A percentile compares a stretch with the other conserved stretches of the same genome.
Evolutionary conservation across 2,888 invertebrate genomes (phyloP).

Genomic region (Neoaliturus tenellus): DNA sequence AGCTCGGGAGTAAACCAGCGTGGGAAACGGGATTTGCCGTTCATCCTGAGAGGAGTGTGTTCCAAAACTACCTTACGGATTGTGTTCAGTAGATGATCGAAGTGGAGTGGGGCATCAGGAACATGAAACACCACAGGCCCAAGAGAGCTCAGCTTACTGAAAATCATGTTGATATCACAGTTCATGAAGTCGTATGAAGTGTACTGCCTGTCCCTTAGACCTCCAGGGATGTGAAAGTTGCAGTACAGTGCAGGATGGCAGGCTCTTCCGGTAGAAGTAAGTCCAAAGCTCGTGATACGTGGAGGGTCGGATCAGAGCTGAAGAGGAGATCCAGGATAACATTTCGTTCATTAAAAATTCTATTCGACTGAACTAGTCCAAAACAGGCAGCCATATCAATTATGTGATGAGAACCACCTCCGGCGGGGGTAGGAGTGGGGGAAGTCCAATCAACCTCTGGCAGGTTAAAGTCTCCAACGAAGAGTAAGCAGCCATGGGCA

Average conservation of each 20-base stretch:
- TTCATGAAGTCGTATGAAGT: constrained; percentile 6
- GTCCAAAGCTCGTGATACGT: not conserved
- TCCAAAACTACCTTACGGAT: not conserved
- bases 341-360: not conserved
- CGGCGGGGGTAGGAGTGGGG: not conserved
- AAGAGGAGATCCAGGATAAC: constrained; percentile 14
- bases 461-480: constrained; percentile 19
- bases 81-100: not conserved
- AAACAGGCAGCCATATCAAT: constrained; percentile 7
- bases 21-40: constrained; percentile 3
- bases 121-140: not conserved
- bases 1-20: constrained; percentile 24
- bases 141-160: not conserved
- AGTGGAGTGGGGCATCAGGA: not conserved
- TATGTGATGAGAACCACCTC: constrained; percentile 2
- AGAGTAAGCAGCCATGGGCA: not conserved
- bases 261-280: not conserved
- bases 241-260: constrained; percentile 19
- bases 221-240: not conserved
- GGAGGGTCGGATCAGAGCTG: not conserved
- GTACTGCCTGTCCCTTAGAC: not conserved
- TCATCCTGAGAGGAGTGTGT: not conserved
- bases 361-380: constrained; percentile 1
- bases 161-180: constrained; percentile 2
- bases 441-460: constrained; percentile 15